Base-by-base conservation (phyloP, 2,888 invertebrate genomes). In the Vannuccia rotundouncinata region DNA sequence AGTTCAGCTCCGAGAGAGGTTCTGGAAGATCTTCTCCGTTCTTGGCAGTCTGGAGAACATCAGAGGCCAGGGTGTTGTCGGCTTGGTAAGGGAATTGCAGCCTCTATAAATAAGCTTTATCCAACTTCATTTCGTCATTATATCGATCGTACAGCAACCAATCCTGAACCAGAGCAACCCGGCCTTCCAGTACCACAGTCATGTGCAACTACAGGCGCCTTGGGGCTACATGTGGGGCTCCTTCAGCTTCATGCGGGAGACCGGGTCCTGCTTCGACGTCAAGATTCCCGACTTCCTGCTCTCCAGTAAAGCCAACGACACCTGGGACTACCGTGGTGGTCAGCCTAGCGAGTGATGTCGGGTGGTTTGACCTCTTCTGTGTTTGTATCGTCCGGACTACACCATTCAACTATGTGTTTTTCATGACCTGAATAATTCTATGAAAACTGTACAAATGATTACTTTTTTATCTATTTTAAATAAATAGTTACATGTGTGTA, bases 141-240 rank as follows among this genome's bases (percentile, higher is more conserved):
- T n/a, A 13, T 29, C 13, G 17, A 28, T 29, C 59, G 84, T 84
- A 29, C 82, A 97, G 90, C 97, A 98, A 89, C 97, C 97, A 66
- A 92, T 95, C 82, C 90, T 98, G 81, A 94, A 95, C 74, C 91
- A 92, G 82, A 91, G 92, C 82, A 90, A 93, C 84, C 96, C 97
- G 81, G 96, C 96, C 84, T 98, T 97, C 90, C 98, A 98, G 89
- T 98, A 98, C 89, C 95, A 94, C 88, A 95, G 95, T 88, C 96
- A 97, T 89, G 95, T 98, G 79, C 95, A 95, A 84, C 90, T 98
- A 83, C 96, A 97, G 90, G 95, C 96, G 80, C 95, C 96, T 60
- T 95, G 95, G 86, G 98, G 98, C 5, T 97, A 98, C 86, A 95
- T 96, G 95, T 95, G 95, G 95, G 81, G 81, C n/a, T 80, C 80